A percentile compares a stretch with the other conserved stretches of the same genome.
These are phyloP conservation scores for Ceratoteleas bidentatus DNA, from an alignment of 1,140 invertebrate species.

Conservation along the genomic window DNA sequence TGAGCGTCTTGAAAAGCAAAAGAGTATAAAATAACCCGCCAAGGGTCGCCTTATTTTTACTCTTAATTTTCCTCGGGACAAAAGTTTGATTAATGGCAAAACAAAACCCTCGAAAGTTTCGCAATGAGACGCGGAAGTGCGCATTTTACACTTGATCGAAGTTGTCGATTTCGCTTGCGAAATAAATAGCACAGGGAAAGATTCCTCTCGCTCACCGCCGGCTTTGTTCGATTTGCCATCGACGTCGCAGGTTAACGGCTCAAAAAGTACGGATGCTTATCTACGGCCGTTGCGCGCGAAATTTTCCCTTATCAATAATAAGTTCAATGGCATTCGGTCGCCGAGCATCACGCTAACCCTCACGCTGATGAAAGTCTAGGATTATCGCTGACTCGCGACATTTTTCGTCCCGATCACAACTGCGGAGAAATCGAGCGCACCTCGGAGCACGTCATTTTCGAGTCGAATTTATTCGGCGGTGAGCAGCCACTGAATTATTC, in stretches of 20 bases:
- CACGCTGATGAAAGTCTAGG: constrained; percentile 18
- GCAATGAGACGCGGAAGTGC: too few species aligned
- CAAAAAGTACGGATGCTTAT: constrained; percentile 42
- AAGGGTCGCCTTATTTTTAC: too few species aligned
- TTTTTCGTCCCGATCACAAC: constrained; percentile 20
- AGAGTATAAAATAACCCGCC: too few species aligned
- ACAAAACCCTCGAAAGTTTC: not conserved
- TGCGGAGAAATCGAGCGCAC: constrained; percentile 11
- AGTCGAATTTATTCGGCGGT: constrained; percentile 21
- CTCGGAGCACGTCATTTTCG: constrained; percentile 4
- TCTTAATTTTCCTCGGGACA: too few species aligned
- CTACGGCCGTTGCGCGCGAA: constrained; percentile 17
- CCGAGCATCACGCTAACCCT: constrained; percentile 28
- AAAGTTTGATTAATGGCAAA: constrained; percentile 1
- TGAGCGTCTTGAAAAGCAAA: too few species aligned
- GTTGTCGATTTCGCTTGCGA: constrained; percentile 18
- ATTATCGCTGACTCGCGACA: constrained; percentile 30
- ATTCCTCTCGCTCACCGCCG: not conserved
- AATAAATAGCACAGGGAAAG: constrained; percentile 25
- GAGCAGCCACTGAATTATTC: constrained; percentile 19
- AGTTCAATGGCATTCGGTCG: constrained; percentile 30
- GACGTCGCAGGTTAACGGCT: constrained; percentile 29
- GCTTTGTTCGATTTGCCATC: constrained; percentile 26
- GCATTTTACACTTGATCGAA: constrained; percentile 24
- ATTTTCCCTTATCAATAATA: constrained; percentile 52